Percentiles rank a stretch among this genome's conserved stretches.
Evolutionary conservation across 2,113 vertebrate species (phyloP).

Genomic region (Corythaeola cristata): DNA sequence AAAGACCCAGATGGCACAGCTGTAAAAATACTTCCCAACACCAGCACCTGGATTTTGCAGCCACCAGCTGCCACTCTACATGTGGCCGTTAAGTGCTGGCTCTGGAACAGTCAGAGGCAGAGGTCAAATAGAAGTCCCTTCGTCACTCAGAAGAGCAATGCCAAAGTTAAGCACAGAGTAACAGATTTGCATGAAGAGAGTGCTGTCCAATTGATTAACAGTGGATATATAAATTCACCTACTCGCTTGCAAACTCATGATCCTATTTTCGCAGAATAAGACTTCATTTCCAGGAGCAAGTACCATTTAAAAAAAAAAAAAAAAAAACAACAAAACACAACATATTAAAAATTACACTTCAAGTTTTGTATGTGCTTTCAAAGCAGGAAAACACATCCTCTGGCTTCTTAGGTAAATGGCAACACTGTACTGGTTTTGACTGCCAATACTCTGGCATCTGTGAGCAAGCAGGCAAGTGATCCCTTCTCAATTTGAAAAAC

Average conservation of each 20-base stretch:
- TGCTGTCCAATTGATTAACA: background rate
- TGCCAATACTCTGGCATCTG: background rate
- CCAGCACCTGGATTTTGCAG: slow-evolving; percentile 74
- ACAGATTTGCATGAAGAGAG: background rate
- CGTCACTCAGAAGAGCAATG: background rate
- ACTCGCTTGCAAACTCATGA: background rate
- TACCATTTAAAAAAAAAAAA: fast-evolving
- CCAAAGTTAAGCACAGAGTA: background rate
- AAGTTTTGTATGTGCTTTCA: background rate
- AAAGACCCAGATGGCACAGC: slow-evolving; percentile 66
- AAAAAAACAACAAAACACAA: background rate
- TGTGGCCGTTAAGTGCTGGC: slow-evolving; percentile 63
- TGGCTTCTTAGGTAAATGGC: background rate
- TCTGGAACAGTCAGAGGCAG: slow-evolving; percentile 55
- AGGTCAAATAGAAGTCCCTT: slow-evolving; percentile 69
- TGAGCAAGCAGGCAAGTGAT: background rate
- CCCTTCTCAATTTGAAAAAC: background rate
- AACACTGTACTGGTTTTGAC: background rate
- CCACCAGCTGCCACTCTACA: slow-evolving; percentile 61
- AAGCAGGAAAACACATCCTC: background rate
- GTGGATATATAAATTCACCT: background rate
- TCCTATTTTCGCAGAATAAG: background rate
- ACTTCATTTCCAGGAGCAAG: background rate
- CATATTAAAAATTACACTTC: background rate
- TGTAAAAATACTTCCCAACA: slow-evolving; percentile 64